Evolutionary conservation across 2,888 invertebrate species (phyloP).

Genomic region (Caenorhabditis sp.): DNA sequence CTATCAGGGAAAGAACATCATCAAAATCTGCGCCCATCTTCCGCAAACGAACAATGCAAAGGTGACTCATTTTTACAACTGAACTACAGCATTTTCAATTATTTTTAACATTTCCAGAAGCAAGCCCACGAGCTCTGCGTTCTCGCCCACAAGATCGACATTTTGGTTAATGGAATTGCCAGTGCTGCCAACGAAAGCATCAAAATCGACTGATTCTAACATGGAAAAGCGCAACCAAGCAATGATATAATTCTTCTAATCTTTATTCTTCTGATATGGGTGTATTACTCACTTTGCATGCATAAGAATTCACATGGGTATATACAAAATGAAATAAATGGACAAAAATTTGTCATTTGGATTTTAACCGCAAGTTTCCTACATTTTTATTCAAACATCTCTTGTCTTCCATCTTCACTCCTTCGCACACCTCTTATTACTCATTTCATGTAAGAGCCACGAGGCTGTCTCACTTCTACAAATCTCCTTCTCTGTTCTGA

Average conservation of each 20-base stretch:
- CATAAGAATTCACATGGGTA: background rate
- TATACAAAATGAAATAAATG: background rate
- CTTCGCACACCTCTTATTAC: too few species aligned
- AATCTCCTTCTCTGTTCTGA: too few species aligned
- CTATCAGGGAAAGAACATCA: slow-evolving; percentile 50
- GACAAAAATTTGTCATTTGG: too few species aligned
- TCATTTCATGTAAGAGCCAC: too few species aligned
- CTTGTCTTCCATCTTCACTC: too few species aligned
- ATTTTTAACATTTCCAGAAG: slow-evolving; percentile 23
- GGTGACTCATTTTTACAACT: slow-evolving; percentile 14
- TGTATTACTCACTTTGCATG: too few species aligned
- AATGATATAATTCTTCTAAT: too few species aligned
- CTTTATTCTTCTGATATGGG: too few species aligned
- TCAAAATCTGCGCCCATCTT: slow-evolving; percentile 47
- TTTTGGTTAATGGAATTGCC: background rate
- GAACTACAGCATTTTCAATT: background rate
- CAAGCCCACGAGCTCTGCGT: slow-evolving; percentile 20
- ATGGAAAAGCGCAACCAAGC: too few species aligned
- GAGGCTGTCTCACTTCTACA: too few species aligned
- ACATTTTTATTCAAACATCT: background rate
- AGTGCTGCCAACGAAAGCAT: background rate
- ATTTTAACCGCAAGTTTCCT: background rate
- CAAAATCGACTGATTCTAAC: too few species aligned
- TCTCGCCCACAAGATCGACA: slow-evolving; percentile 34
- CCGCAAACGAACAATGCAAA: slow-evolving; percentile 36